A percentile compares a stretch with the other conserved stretches of the same genome.
Evolutionary conservation across 37 sponge, comb jelly and placozoan species (phyloP).

Genomic region (Geodia barretti): DNA sequence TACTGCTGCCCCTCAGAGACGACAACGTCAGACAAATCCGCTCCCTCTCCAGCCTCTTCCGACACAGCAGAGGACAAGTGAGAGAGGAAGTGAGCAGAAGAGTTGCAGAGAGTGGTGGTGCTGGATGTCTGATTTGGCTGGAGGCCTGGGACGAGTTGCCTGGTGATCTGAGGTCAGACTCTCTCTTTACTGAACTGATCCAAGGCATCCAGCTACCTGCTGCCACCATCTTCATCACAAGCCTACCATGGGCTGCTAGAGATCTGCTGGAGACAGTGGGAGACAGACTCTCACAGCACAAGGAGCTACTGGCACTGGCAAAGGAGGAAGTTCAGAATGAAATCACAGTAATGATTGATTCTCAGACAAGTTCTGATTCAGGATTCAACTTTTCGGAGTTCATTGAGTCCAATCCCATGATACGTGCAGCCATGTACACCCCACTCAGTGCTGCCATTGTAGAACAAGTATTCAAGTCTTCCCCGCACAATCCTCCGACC

Average conservation of each 20-base stretch:
- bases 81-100: background rate
- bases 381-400: background rate
- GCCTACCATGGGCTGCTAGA: constrained; percentile 21
- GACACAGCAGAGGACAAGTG: constrained; percentile 1
- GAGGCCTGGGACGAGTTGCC: constrained; percentile 28
- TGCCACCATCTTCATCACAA: constrained; percentile 16
- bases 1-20: constrained; percentile 20
- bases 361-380: background rate
- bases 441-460: background rate
- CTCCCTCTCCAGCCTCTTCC: constrained; percentile 25
- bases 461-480: background rate
- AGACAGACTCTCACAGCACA: constrained; percentile 9
- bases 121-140: constrained; percentile 10
- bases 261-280: background rate
- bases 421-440: constrained; percentile 11
- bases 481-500: background rate
- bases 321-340: background rate
- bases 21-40: constrained; percentile 10
- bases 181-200: constrained; percentile 19
- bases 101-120: background rate
- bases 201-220: constrained; percentile 13
- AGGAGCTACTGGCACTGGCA: background rate
- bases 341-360: background rate
- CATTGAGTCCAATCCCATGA: background rate
- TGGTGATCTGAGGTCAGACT: constrained; percentile 3